Percentiles rank a stretch among this genome's conserved stretches.
phyloP scores from a whole-genome alignment of 2,888 invertebrate species.

The Aleiodes testaceus region DNA sequence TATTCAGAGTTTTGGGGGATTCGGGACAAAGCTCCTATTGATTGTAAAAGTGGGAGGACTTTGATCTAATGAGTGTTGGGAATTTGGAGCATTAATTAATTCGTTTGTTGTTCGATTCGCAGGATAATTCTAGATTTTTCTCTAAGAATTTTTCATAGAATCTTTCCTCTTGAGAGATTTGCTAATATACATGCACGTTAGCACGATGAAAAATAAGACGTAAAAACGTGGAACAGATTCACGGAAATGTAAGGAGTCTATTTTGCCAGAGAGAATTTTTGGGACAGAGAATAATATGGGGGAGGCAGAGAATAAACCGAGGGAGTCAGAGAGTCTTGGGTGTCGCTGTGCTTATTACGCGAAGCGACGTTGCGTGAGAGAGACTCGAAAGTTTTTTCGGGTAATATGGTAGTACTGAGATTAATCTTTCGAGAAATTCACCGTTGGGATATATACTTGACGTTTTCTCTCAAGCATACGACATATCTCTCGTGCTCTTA shows the following conservation, averaged over 20 bases:
- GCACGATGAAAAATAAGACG: neutral
- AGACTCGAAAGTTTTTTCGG: constrained; percentile 41
- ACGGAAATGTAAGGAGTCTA: constrained; percentile 4
- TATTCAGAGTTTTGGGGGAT: too few species aligned
- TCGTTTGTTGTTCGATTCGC: too few species aligned
- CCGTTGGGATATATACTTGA: constrained; percentile 23
- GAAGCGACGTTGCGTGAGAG: constrained; percentile 54
- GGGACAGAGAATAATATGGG: constrained; percentile 46
- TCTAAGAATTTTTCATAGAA: too few species aligned
- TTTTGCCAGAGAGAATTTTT: constrained; percentile 24
- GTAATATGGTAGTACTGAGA: constrained; percentile 37
- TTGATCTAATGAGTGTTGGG: too few species aligned
- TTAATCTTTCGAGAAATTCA: constrained; percentile 37
- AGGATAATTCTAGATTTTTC: too few species aligned
- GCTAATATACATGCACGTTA: neutral
- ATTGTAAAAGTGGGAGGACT: too few species aligned
- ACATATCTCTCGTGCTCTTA: constrained; percentile 23
- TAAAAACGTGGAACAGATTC: constrained; percentile 1
- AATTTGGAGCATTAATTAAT: too few species aligned
- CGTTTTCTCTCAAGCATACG: constrained; percentile 12
- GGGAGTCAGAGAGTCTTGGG: constrained; percentile 42
- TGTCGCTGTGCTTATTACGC: constrained; percentile 51
- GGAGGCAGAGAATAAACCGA: constrained; percentile 33
- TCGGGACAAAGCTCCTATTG: too few species aligned
- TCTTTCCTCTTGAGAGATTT: neutral